phyloP scores from a whole-genome alignment of 2,113 vertebrate genomes.

The Phocoena sinus region DNA sequence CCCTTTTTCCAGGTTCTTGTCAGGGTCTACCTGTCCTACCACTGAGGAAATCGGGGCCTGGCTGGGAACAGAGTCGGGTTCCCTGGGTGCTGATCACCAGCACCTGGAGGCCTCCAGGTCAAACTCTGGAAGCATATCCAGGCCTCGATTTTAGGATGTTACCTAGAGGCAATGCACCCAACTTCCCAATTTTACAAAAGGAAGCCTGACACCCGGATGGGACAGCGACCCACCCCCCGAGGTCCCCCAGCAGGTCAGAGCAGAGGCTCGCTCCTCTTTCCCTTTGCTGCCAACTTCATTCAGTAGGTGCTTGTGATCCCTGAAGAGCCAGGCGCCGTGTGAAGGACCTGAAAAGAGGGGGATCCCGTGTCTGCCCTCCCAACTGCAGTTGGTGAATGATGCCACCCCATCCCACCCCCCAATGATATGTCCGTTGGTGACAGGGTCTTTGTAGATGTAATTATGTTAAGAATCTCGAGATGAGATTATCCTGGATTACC shows the following conservation, averaged over 20 bases:
- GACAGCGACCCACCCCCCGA: too few relatives aligned
- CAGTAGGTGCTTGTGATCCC: too few relatives aligned
- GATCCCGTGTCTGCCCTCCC: not conserved
- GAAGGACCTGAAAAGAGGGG: not conserved
- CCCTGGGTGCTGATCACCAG: fast-evolving
- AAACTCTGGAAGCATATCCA: not conserved
- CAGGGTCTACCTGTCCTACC: not conserved
- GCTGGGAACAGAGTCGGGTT: not conserved
- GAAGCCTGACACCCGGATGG: not conserved
- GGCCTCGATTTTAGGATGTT: not conserved
- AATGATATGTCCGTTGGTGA: not conserved
- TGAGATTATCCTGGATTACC: not conserved
- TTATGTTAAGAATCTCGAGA: not conserved
- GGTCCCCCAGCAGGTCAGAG: not conserved
- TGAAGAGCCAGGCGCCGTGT: fast-evolving
- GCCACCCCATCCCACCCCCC: not conserved
- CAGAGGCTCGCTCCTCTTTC: not conserved
- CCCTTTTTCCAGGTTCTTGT: not conserved
- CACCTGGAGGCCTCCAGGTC: too few relatives aligned
- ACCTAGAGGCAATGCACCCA: too few relatives aligned
- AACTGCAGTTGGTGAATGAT: not conserved
- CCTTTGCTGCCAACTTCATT: not conserved
- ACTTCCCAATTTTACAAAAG: not conserved
- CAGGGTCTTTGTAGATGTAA: not conserved
- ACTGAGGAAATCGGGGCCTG: not conserved